These are phyloP conservation scores for Aramus guarauna DNA, from an alignment of 2,113 vertebrate genomes.

Conservation along the genomic window DNA sequence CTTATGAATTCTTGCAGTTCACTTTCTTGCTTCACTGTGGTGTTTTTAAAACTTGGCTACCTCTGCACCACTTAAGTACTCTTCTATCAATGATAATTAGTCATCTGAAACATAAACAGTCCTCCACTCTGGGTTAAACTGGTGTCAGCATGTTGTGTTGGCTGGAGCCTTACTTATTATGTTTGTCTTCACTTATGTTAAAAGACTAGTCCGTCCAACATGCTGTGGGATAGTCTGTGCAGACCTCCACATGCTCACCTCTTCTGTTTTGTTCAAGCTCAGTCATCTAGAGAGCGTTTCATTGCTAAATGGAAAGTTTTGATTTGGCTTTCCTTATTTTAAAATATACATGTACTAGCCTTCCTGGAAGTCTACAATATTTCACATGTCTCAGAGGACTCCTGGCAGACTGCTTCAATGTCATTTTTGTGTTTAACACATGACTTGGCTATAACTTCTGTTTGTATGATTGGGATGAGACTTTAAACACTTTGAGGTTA, in stretches of 20 bases:
- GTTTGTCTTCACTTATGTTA: neutral
- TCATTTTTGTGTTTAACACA: conserved; percentile 42
- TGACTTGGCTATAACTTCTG: conserved; percentile 23
- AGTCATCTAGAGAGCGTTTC: neutral
- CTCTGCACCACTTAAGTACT: neutral
- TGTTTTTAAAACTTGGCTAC: conserved; percentile 52
- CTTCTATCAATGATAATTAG: neutral
- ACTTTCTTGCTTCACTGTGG: conserved; percentile 15
- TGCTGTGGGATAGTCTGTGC: neutral
- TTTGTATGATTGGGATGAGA: neutral
- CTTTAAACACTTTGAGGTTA: conserved; percentile 50
- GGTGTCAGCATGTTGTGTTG: conserved; percentile 1
- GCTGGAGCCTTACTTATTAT: neutral
- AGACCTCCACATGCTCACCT: neutral
- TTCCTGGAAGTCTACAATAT: conserved; percentile 51
- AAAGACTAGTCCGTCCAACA: neutral
- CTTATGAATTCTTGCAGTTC: neutral
- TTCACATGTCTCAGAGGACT: conserved; percentile 48
- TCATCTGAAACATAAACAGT: conserved; percentile 14
- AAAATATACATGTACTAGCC: conserved; percentile 31
- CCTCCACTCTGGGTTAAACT: neutral
- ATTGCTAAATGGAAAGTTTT: conserved; percentile 49
- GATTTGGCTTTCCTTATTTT: conserved; percentile 41
- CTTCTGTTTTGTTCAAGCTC: neutral
- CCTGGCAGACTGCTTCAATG: conserved; percentile 11